Percentiles rank a stretch among this genome's conserved stretches.
Evolutionary conservation across 2,888 invertebrate genomes (phyloP).

Genomic region (Erebia epiphron): DNA sequence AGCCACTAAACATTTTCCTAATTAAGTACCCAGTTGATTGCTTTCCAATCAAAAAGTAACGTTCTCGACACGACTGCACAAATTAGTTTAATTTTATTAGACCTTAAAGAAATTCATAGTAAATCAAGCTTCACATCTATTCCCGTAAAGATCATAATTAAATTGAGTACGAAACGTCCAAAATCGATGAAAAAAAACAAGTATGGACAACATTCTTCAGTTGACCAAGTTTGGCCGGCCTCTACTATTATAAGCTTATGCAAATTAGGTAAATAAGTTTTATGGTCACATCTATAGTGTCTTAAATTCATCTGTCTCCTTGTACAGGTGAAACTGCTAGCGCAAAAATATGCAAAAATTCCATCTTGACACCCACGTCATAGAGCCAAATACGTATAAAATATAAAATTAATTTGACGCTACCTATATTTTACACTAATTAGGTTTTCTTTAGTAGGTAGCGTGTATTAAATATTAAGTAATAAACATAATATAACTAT

Average conservation of each 20-base stretch:
- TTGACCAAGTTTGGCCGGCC: slow-evolving; percentile 55
- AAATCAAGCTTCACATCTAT: slow-evolving; percentile 30
- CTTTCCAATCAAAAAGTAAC: slow-evolving; percentile 50
- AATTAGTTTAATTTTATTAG: slow-evolving; percentile 65
- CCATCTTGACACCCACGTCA: slow-evolving; percentile 48
- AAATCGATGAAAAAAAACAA: slow-evolving; percentile 61
- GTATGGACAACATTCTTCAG: slow-evolving; percentile 65
- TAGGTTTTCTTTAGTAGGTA: not conserved
- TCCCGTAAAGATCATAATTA: slow-evolving; percentile 22
- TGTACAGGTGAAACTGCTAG: slow-evolving; percentile 46
- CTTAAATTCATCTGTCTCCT: slow-evolving; percentile 60
- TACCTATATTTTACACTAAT: not conserved
- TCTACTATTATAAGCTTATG: slow-evolving; percentile 68
- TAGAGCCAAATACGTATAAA: not conserved
- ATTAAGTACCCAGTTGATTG: slow-evolving; percentile 57
- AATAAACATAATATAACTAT: not conserved
- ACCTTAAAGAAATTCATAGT: slow-evolving; percentile 23
- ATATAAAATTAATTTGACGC: not conserved
- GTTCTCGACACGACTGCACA: slow-evolving; percentile 59
- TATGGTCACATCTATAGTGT: slow-evolving; percentile 54
- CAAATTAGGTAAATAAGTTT: slow-evolving; percentile 61
- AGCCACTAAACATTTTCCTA: slow-evolving; percentile 36
- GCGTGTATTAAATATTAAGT: not conserved
- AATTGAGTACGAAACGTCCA: slow-evolving; percentile 20
- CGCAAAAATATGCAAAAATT: slow-evolving; percentile 53